A percentile compares a stretch with the other conserved stretches of the same genome.
Conservation (phyloP, 2,113 vertebrate species). For the Limanda limanda region DNA sequence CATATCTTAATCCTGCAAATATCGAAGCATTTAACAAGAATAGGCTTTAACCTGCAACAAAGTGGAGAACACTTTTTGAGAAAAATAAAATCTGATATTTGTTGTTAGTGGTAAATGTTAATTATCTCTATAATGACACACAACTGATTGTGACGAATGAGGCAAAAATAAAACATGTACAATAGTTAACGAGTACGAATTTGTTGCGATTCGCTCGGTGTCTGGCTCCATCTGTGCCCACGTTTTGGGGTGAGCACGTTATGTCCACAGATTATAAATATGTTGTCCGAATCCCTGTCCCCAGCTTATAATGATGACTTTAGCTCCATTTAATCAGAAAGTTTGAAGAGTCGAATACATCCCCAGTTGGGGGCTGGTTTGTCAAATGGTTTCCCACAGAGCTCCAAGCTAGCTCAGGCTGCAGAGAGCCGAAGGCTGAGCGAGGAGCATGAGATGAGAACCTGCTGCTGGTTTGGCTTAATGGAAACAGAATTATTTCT, state of each 20-base stretch:
- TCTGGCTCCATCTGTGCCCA: constrained; percentile 12
- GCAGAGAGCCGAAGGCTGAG: constrained; percentile 46
- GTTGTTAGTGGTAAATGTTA: not conserved
- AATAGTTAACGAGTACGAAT: not conserved
- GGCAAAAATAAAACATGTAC: not conserved
- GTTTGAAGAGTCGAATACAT: constrained; percentile 88
- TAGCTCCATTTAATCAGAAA: constrained; percentile 85
- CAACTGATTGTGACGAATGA: too few species aligned
- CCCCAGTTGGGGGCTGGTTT: constrained; percentile 82
- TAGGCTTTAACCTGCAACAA: too few species aligned
- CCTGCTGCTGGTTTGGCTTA: constrained; percentile 45
- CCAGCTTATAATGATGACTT: constrained; percentile 76
- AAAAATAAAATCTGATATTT: not conserved
- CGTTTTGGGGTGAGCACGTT: constrained; percentile 5
- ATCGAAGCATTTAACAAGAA: not conserved
- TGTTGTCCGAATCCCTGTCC: constrained; percentile 11
- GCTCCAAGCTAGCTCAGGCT: constrained; percentile 66
- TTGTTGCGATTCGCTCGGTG: not conserved
- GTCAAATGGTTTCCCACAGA: constrained; percentile 76
- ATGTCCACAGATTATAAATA: constrained; percentile 20
- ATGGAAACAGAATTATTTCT: constrained; percentile 36
- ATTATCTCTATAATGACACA: not conserved
- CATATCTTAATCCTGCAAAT: not conserved
- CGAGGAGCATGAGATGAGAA: constrained; percentile 49
- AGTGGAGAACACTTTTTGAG: too few species aligned